Percentiles rank a stretch among this genome's conserved stretches.
Conservation (phyloP, 2,113 vertebrate species). For the Notarius lentiginosus region DNA sequence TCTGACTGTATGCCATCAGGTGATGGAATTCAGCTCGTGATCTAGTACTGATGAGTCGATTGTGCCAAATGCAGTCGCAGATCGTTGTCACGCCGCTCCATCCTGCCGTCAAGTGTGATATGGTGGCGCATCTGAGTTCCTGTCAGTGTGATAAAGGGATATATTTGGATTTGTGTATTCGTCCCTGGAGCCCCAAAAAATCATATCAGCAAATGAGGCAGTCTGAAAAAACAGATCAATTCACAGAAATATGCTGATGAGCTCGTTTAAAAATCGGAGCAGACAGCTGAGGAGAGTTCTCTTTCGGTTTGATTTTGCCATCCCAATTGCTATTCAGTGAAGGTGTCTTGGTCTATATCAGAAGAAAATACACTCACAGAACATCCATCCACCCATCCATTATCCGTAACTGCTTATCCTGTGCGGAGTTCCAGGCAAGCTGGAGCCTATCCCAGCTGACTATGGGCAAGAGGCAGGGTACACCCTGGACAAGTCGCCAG, state of each 20-base stretch:
- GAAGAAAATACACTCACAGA: too few relatives aligned
- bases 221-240: conserved; percentile 5
- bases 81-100: conserved; percentile 15
- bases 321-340: neutral
- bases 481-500: too few relatives aligned
- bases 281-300: conserved; percentile 2
- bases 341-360: neutral
- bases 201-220: conserved; percentile 30
- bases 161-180: conserved; percentile 15
- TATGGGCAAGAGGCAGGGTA: too few relatives aligned
- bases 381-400: too few relatives aligned
- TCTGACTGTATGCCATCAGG: neutral
- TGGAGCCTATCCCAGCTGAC: too few relatives aligned
- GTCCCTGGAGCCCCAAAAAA: neutral
- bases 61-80: neutral
- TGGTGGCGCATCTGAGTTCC: conserved; percentile 11
- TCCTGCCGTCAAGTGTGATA: conserved; percentile 26
- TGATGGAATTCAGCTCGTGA: conserved; percentile 13
- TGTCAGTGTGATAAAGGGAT: conserved; percentile 40
- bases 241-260: neutral
- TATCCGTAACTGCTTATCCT: too few relatives aligned
- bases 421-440: too few relatives aligned
- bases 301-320: neutral
- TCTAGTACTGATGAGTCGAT: neutral
- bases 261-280: neutral